A percentile compares a stretch with the other conserved stretches of the same genome.
Conservation (phyloP, 1,140 invertebrate genomes). For the Ctenoplectra terminalis region DNA sequence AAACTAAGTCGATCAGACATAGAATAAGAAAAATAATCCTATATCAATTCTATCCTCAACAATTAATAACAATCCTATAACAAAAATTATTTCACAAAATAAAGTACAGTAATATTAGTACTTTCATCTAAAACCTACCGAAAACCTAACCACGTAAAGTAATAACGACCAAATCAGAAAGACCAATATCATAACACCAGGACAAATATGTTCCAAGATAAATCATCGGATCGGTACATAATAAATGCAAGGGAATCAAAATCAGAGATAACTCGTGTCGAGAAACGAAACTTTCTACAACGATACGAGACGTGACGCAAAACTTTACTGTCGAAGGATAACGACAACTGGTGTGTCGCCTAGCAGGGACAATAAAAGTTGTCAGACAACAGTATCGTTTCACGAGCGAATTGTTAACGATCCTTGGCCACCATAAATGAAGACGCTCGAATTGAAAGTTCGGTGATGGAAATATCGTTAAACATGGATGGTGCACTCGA, state of each 20-base stretch:
- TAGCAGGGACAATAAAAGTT: background rate
- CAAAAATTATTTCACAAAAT: too few species aligned
- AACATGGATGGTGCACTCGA: background rate
- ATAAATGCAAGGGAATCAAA: background rate
- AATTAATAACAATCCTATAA: too few species aligned
- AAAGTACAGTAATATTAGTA: too few species aligned
- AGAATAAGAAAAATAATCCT: too few species aligned
- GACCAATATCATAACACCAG: background rate
- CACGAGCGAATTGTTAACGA: background rate
- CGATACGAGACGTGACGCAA: background rate
- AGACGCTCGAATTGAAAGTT: background rate
- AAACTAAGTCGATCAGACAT: too few species aligned
- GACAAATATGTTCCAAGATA: background rate
- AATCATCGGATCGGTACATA: too few species aligned
- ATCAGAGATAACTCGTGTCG: background rate
- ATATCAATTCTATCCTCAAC: too few species aligned
- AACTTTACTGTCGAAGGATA: background rate
- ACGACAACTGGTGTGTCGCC: background rate
- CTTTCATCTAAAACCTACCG: too few species aligned
- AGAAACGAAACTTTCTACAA: background rate
- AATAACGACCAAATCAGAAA: background rate
- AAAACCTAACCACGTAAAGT: background rate
- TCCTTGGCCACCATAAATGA: background rate
- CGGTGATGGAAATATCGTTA: background rate
- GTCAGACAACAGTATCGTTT: conserved; percentile 4